Evolutionary conservation across 1,140 invertebrate species (phyloP).

Genomic region (Chrysomallon squamiferum): DNA sequence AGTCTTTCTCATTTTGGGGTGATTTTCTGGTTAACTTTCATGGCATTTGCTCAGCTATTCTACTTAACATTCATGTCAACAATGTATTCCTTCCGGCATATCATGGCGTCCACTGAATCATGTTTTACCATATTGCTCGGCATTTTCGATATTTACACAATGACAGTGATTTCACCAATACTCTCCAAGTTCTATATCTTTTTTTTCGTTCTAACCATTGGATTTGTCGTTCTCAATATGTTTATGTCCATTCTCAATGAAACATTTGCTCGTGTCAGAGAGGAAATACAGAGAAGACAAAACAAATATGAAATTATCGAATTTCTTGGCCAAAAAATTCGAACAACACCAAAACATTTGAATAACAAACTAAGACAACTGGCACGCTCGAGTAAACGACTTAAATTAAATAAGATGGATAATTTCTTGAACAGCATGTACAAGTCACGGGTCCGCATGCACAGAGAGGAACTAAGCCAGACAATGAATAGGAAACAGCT

Average conservation of each 20-base stretch:
- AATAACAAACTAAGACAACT: too few species aligned
- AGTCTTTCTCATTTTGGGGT: slow-evolving; percentile 61
- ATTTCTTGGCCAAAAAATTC: slow-evolving; percentile 65
- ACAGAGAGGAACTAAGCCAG: too few species aligned
- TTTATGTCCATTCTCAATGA: slow-evolving; percentile 70
- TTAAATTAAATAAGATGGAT: too few species aligned
- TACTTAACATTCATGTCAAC: slow-evolving; percentile 65
- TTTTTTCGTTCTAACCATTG: slow-evolving; percentile 66
- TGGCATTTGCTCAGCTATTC: slow-evolving; percentile 65
- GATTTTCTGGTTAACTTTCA: slow-evolving; percentile 62
- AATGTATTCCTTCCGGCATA: slow-evolving; percentile 64
- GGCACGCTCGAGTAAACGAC: too few species aligned
- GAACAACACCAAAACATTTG: neutral
- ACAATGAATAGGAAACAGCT: too few species aligned
- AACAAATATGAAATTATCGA: slow-evolving; percentile 73
- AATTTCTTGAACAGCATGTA: too few species aligned
- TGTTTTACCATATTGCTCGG: slow-evolving; percentile 68
- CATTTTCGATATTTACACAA: slow-evolving; percentile 67
- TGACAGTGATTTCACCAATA: slow-evolving; percentile 62
- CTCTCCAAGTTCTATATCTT: slow-evolving; percentile 66
- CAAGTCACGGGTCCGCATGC: too few species aligned
- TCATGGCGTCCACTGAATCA: slow-evolving; percentile 65
- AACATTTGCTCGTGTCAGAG: slow-evolving; percentile 62
- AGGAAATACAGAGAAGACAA: slow-evolving; percentile 70
- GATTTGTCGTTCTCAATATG: slow-evolving; percentile 69